Base-by-base conservation (phyloP, 2,888 invertebrate genomes). In the Trissolcus japonicus region DNA sequence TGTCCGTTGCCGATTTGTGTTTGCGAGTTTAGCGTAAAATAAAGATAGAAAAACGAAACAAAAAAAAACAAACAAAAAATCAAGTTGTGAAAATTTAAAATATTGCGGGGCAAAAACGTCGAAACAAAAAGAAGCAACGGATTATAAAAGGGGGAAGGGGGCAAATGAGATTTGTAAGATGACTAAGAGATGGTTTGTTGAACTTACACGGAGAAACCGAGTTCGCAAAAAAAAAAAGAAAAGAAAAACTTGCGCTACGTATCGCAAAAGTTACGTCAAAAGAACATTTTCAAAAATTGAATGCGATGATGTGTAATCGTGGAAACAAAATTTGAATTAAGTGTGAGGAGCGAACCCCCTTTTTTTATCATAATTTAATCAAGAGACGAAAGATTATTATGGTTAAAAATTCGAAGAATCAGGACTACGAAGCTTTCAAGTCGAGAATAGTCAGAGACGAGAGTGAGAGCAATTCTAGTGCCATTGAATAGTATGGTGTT, bases 401-500 rank as follows among this genome's bases (percentile, higher is more conserved):
- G 11, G 35, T 35, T 59, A 59, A 63, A 50, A 51, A 68, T 78
- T 75, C 56, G 73, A 80, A 81, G 79, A 78, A 82, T 81, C 75
- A 80, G 80, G 82, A 82, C 81, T 81, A 81, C 81, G 82, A 83
- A 60, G 85, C 83, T 86, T 86, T 85, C 85, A 83, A 83, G 85
- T 86, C 83, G 80, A 85, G 63, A 63, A 81, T 86, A 88, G 84
- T 86, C 83, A 82, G 84, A 85, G 85, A 87, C 84, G 85, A 83
- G 85, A 88, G 88, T 87, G 87, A 89, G 88, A 90, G 87, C 88
- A 89, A 90, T 90, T 89, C 87, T 90, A 90, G 91, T 91, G 91
- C 91, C 91, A 91, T 91, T 91, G 89, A 89, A 88, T 90, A 90
- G 89, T 88, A 89, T 89, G 90, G 90, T 90, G 89, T 89, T 89